phyloP scores from a whole-genome alignment of 2,113 vertebrate genomes.

The Myodes glareolus region DNA sequence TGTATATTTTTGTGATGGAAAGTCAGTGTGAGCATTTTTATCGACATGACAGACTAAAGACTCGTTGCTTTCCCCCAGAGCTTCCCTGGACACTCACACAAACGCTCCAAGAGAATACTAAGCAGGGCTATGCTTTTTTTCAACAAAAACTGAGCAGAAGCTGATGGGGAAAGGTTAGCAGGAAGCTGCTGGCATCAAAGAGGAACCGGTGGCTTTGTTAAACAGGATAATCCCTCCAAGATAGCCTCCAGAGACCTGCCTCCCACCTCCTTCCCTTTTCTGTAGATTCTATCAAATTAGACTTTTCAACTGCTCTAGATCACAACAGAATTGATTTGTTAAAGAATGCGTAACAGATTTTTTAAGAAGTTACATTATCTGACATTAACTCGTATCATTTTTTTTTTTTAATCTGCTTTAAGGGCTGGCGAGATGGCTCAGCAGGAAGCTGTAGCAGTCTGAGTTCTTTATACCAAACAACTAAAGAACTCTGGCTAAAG shows the following conservation, averaged over 20 bases:
- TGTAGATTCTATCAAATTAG: constrained; percentile 21
- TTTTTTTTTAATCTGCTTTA: neutral
- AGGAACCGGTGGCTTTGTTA: constrained; percentile 35
- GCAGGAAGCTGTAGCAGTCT: neutral
- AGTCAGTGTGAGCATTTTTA: neutral
- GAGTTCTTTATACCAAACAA: neutral
- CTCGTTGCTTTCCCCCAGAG: neutral
- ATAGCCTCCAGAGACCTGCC: neutral
- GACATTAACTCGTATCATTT: neutral
- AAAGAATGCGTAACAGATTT: constrained; percentile 18
- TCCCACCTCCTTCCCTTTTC: neutral
- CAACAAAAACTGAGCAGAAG: neutral
- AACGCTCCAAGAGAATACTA: neutral
- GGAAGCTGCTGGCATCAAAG: neutral
- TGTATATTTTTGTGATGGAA: neutral
- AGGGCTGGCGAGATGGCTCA: neutral
- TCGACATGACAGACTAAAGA: neutral
- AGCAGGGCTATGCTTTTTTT: neutral
- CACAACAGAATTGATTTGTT: neutral
- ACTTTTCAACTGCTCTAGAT: neutral
- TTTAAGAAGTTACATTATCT: constrained; percentile 53
- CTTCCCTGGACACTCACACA: neutral
- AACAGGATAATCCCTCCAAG: neutral
- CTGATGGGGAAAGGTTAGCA: constrained; percentile 7
- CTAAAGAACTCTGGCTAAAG: neutral